These are phyloP conservation scores for Gortyna flavago DNA, from an alignment of 2,888 invertebrate species.

Conservation along the genomic window DNA sequence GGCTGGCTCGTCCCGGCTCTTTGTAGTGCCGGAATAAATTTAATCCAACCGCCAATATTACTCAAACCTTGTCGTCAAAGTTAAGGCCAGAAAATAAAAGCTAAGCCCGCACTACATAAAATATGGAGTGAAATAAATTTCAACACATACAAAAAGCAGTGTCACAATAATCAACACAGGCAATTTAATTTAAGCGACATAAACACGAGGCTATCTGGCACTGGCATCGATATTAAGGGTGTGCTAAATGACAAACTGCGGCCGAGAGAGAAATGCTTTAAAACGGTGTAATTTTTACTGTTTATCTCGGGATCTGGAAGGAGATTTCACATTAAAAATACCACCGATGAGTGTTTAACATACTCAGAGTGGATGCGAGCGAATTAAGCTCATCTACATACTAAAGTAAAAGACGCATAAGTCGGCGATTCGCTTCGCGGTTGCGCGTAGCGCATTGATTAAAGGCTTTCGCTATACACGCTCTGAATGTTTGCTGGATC, in stretches of 20 bases:
- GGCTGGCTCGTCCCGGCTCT: background rate
- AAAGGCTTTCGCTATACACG: conserved; percentile 76
- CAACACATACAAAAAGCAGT: conserved; percentile 81
- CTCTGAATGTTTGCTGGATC: conserved; percentile 72
- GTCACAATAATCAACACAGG: conserved; percentile 87
- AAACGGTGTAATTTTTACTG: conserved; percentile 85
- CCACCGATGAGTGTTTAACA: conserved; percentile 80
- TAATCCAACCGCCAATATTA: conserved; percentile 14
- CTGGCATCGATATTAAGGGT: conserved; percentile 88
- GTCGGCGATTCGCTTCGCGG: conserved; percentile 74
- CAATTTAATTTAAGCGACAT: conserved; percentile 89
- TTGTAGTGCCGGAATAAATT: conserved; percentile 25
- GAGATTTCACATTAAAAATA: conserved; percentile 83
- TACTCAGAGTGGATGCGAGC: conserved; percentile 71
- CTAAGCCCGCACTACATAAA: conserved; percentile 67
- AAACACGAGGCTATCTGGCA: conserved; percentile 87
- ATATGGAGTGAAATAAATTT: conserved; percentile 81
- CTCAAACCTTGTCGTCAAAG: conserved; percentile 36
- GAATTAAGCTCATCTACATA: conserved; percentile 79
- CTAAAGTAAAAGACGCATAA: conserved; percentile 72
- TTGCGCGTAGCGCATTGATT: conserved; percentile 77
- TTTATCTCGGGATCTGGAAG: conserved; percentile 82
- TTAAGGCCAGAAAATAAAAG: conserved; percentile 52
- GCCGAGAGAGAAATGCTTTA: conserved; percentile 84
- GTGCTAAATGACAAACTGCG: conserved; percentile 89